These are phyloP conservation scores for Chymomyza caudatula DNA, from an alignment of 2,888 invertebrate genomes.

Conservation along the genomic window DNA sequence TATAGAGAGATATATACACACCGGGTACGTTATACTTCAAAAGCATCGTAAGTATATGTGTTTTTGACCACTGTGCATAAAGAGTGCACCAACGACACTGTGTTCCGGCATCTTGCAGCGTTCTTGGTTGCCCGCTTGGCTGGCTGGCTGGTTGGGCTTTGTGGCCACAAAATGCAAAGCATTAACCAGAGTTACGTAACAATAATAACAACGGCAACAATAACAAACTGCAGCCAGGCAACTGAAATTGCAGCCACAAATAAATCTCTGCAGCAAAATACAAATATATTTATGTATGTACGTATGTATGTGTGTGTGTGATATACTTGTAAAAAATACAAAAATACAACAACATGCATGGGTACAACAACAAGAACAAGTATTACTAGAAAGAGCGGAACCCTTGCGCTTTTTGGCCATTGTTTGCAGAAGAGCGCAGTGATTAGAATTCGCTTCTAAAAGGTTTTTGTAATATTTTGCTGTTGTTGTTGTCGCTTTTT, in stretches of 20 bases:
- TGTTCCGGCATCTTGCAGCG: neutral
- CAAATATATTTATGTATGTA: neutral
- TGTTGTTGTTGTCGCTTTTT: conserved; percentile 17
- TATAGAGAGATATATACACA: too few relatives aligned
- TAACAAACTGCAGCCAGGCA: conserved; percentile 55
- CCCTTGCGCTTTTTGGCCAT: conserved; percentile 40
- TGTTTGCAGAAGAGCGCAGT: conserved; percentile 65
- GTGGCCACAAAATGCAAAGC: conserved; percentile 66
- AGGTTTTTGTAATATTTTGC: conserved; percentile 39
- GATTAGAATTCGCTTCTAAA: conserved; percentile 54
- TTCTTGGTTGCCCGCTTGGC: conserved; percentile 13
- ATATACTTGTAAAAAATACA: conserved; percentile 45
- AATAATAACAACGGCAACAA: conserved; percentile 52
- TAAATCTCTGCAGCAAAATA: conserved; percentile 62
- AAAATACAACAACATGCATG: conserved; percentile 37
- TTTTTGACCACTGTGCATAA: neutral
- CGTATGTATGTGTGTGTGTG: too few relatives aligned
- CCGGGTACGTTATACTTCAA: too few relatives aligned
- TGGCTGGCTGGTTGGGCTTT: conserved; percentile 12
- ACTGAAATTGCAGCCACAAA: conserved; percentile 63
- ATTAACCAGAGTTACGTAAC: conserved; percentile 59
- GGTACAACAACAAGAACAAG: conserved; percentile 54
- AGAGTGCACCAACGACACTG: neutral
- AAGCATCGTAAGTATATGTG: neutral
- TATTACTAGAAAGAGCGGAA: conserved; percentile 59